A percentile compares a stretch with the other conserved stretches of the same genome.
Conservation (phyloP, 2,113 vertebrate species). For the Notechis scutatus region DNA sequence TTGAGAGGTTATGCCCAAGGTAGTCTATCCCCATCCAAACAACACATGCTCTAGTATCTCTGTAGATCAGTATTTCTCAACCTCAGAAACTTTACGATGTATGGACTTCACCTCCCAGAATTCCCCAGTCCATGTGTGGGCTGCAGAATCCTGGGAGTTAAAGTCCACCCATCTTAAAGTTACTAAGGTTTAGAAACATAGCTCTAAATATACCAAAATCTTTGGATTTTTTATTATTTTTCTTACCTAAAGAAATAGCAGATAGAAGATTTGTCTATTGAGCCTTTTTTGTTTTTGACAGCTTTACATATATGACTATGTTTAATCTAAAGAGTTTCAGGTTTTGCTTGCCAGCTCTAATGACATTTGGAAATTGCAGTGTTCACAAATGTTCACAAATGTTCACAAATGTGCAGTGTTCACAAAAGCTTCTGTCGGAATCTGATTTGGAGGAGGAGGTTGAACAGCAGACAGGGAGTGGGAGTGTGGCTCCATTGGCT, state of each 20-base stretch:
- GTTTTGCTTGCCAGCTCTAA: neutral
- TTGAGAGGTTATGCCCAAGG: neutral
- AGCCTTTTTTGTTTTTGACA: neutral
- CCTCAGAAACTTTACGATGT: neutral
- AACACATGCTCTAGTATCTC: neutral
- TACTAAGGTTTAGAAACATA: too few relatives aligned
- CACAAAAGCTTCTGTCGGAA: neutral
- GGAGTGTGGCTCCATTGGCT: too few relatives aligned
- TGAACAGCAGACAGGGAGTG: too few relatives aligned
- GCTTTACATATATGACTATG: neutral
- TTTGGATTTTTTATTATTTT: neutral
- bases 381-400: conserved; percentile 1
- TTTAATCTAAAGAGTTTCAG: neutral
- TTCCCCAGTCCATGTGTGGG: neutral
- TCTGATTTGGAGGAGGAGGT: too few relatives aligned
- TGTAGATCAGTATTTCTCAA: neutral
- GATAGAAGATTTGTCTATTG: neutral
- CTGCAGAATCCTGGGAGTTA: too few relatives aligned
- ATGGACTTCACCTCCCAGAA: neutral
- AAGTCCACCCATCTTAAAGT: too few relatives aligned
- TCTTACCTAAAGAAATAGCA: neutral
- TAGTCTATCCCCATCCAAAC: neutral
- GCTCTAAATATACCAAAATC: neutral
- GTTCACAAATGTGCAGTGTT: neutral
- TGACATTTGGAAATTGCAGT: neutral